phyloP scores from a whole-genome alignment of 2,113 vertebrate genomes.

The Crotalus tigris region DNA sequence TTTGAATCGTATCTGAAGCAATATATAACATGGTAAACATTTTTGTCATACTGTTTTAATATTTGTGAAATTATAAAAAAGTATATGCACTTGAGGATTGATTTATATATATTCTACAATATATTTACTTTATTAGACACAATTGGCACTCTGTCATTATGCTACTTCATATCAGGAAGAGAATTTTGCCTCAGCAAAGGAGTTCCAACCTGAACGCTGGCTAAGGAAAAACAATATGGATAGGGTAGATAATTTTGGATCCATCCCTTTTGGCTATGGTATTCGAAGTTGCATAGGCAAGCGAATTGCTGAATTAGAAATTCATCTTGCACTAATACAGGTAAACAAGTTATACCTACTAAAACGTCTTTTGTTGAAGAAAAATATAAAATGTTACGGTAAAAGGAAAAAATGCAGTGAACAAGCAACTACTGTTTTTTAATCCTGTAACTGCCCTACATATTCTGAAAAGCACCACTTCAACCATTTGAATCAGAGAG shows the following conservation, averaged over 20 bases:
- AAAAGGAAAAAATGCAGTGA: background rate
- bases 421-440: background rate
- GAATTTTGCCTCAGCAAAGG: conserved; percentile 71
- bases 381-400: background rate
- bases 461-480: background rate
- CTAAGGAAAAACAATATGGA: conserved; percentile 77
- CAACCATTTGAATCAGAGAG: background rate
- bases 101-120: background rate
- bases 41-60: background rate
- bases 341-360: conserved; percentile 56
- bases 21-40: background rate
- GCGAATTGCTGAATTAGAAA: conserved; percentile 89
- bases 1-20: conserved; percentile 11
- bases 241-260: conserved; percentile 89
- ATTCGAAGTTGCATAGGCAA: conserved; percentile 87
- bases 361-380: background rate
- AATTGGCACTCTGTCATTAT: conserved; percentile 91
- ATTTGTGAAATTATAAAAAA: conserved; percentile 23
- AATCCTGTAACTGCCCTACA: background rate
- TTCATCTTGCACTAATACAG: conserved; percentile 84
- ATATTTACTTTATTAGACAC: conserved; percentile 73
- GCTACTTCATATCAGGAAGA: conserved; percentile 85
- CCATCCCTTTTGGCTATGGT: conserved; percentile 90
- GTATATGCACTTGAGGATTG: conserved; percentile 9
- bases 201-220: conserved; percentile 86